phyloP scores from a whole-genome alignment of 2,797 vertebrate species.

The Aselliscus stoliczkanus region DNA sequence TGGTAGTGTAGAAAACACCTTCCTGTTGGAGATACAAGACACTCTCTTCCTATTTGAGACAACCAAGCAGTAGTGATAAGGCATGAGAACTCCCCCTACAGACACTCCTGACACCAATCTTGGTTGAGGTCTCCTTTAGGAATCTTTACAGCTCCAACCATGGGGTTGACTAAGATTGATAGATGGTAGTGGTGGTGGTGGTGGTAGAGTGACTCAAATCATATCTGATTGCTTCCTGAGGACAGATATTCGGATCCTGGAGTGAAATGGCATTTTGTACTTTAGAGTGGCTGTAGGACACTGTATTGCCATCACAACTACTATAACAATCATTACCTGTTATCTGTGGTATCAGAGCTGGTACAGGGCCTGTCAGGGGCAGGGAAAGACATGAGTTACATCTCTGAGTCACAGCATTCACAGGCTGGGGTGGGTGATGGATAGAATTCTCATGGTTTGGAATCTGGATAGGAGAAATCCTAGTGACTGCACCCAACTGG shows the following conservation, averaged over 20 bases:
- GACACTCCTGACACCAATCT: neutral
- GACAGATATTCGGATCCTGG: too few relatives aligned
- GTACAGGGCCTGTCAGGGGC: neutral
- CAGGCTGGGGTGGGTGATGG: neutral
- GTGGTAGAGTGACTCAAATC: neutral
- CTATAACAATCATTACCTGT: neutral
- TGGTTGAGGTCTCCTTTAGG: neutral
- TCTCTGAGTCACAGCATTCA: neutral
- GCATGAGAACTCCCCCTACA: neutral
- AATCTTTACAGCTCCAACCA: neutral
- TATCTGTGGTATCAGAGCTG: neutral
- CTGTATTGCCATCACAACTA: neutral
- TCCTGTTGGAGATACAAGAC: neutral
- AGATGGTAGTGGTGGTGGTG: neutral
- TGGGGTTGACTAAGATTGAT: neutral
- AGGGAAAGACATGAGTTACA: too few relatives aligned
- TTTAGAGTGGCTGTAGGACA: neutral
- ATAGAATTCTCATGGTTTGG: neutral
- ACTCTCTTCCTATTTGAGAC: neutral
- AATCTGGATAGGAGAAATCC: neutral
- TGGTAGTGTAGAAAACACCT: neutral
- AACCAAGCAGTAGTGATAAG: neutral
- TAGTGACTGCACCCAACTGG: neutral
- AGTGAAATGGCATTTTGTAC: neutral
- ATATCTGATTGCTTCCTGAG: too few relatives aligned